Percentiles rank a stretch among this genome's conserved stretches.
phyloP scores from a whole-genome alignment of 2,113 vertebrate genomes.

The Oncorhynchus masou region DNA sequence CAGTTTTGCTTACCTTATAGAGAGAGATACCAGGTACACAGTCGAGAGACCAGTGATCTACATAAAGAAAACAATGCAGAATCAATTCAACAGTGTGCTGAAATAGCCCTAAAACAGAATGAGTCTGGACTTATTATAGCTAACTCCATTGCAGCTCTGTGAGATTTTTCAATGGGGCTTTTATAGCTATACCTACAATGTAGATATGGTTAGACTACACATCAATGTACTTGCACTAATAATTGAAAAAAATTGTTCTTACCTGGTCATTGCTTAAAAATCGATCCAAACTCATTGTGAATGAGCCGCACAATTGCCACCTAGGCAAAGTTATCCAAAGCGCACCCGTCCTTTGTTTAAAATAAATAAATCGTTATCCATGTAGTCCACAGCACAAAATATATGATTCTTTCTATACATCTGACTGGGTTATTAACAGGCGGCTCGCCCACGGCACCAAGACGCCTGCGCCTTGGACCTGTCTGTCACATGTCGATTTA shows the following conservation, averaged over 20 bases:
- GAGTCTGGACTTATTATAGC: no score
- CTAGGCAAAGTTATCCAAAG: no score
- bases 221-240: neutral
- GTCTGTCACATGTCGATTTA: neutral
- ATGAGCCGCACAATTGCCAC: neutral
- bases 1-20: slow-evolving; percentile 60
- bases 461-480: neutral
- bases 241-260: no score
- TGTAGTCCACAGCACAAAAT: no score
- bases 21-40: slow-evolving; percentile 58
- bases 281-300: neutral
- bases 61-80: slow-evolving; percentile 22
- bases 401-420: neutral
- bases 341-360: no score
- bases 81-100: neutral
- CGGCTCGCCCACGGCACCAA: neutral
- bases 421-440: neutral
- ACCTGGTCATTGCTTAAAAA: neutral
- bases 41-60: slow-evolving; percentile 60
- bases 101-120: no score
- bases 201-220: neutral
- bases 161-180: no score
- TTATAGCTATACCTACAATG: neutral
- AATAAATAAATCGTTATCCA: no score
- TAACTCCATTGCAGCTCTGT: no score